These are phyloP conservation scores for Pseudoips prasinana DNA, from an alignment of 2,888 invertebrate species.

Conservation along the genomic window DNA sequence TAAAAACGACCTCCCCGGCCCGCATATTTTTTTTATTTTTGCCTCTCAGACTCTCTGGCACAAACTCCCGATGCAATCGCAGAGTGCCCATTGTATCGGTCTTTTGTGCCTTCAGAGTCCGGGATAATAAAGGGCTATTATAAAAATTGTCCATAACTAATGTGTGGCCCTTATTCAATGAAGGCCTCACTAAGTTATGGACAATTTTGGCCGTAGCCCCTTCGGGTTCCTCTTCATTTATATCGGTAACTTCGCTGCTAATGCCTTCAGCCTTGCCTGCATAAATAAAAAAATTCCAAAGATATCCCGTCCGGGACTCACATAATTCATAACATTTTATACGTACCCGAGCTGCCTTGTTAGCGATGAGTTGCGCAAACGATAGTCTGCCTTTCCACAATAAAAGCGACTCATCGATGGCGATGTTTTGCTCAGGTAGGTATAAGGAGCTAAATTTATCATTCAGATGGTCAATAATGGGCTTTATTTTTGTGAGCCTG, in stretches of 20 bases:
- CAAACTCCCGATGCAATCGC: conserved; percentile 3
- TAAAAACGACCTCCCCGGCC: conserved; percentile 3
- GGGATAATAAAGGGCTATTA: no score
- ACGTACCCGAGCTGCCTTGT: conserved; percentile 17
- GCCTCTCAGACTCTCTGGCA: conserved; percentile 1
- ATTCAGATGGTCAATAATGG: no score
- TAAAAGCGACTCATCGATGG: conserved; percentile 25
- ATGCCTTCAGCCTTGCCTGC: conserved; percentile 1
- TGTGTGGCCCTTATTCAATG: neutral
- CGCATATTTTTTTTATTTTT: conserved; percentile 5
- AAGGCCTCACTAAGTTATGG: conserved; percentile 1
- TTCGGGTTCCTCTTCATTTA: no score
- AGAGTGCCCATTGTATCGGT: no score
- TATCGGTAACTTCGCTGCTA: no score
- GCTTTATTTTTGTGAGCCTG: no score
- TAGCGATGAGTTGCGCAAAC: conserved; percentile 16
- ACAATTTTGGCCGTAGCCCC: conserved; percentile 1
- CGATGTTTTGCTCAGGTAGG: conserved; percentile 19
- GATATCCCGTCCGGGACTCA: neutral
- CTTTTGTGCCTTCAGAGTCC: conserved; percentile 1
- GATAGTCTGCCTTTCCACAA: conserved; percentile 20
- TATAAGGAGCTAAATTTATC: no score
- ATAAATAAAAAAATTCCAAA: neutral
- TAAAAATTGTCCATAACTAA: conserved; percentile 2
- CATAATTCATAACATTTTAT: conserved; percentile 10